Evolutionary conservation across 2,888 invertebrate genomes (phyloP), one percentile per base, ranked within the genome.

Genomic region (Fragum sueziense): DNA sequence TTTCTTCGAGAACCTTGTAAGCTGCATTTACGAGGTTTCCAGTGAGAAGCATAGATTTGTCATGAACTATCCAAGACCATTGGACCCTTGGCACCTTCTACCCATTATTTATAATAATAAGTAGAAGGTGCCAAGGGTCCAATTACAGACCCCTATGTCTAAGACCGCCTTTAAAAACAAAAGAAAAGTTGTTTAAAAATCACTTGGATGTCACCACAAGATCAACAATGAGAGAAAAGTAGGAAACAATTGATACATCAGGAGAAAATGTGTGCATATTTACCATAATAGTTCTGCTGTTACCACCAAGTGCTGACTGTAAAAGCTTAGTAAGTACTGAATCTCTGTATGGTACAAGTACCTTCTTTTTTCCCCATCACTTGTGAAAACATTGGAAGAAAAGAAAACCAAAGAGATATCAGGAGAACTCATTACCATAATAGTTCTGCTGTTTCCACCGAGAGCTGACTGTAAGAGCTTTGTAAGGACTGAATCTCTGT

Each of bases 281-380:
- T 76, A 90, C 89, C 89, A 90, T 90, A 72, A 90, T 87, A 9
- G 89, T 89, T 51, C 87, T 74, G 70, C 90, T 90, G 85, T 90
- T 90, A 3, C 90, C 90, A 31, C 90, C 90, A 0, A 90, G 84
- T 11, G 90, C 90, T 17, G 89, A 85, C 80, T 87, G 87, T 71
- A 90, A 79, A 4, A 90, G 82, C 76, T 90, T 90, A 14, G 90
- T 90, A 22, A 90, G 88, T 14, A 89, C 89, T 4, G 89, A 90
- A 74, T 90, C 88, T 74, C 90, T 80, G 77, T 90, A 90, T 6
- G 90, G 90, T 17, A 90, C 88, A 37, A 90, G 62, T n/a, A 88
- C 86, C 69, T 89, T 89, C 86, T 89, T 90, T 84, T 89, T 89
- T 2, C 89, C 88, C 80, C n/a, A n/a, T n/a, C n/a, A n/a, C n/a